phyloP scores from a whole-genome alignment of 2,888 invertebrate species.

The Clunio marinus region DNA sequence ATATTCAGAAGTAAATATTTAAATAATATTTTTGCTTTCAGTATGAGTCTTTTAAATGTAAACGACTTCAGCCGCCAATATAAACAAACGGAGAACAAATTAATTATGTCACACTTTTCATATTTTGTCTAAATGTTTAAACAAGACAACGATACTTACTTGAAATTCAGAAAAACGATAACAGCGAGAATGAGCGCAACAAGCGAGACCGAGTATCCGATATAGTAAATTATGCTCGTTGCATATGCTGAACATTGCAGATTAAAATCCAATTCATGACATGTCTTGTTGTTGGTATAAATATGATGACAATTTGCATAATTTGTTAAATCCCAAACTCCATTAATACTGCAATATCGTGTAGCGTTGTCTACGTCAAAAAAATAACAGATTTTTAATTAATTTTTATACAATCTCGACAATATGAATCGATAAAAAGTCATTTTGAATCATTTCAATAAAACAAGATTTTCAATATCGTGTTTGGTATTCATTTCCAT shows the following conservation, averaged over 20 bases:
- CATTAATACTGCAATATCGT: conserved; percentile 68
- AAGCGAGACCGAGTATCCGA: conserved; percentile 79
- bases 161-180: conserved; percentile 82
- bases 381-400: not conserved
- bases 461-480: no score
- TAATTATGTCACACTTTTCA: no score
- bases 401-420: not conserved
- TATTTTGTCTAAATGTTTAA: not conserved
- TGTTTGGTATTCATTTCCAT: no score
- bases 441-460: no score
- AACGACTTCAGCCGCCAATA: no score
- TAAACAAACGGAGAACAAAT: not conserved
- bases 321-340: conserved; percentile 79
- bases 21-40: no score
- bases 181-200: conserved; percentile 77
- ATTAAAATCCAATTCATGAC: conserved; percentile 44
- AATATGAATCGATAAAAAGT: no score
- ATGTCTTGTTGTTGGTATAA: conserved; percentile 55
- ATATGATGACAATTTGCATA: conserved; percentile 62
- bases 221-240: conserved; percentile 73
- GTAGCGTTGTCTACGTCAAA: conserved; percentile 75
- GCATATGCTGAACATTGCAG: conserved; percentile 53
- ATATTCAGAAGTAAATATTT: no score
- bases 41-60: no score
- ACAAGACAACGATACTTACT: conserved; percentile 59